phyloP scores from a whole-genome alignment of 2,888 invertebrate species.

The Caenorhabditis sp. region DNA sequence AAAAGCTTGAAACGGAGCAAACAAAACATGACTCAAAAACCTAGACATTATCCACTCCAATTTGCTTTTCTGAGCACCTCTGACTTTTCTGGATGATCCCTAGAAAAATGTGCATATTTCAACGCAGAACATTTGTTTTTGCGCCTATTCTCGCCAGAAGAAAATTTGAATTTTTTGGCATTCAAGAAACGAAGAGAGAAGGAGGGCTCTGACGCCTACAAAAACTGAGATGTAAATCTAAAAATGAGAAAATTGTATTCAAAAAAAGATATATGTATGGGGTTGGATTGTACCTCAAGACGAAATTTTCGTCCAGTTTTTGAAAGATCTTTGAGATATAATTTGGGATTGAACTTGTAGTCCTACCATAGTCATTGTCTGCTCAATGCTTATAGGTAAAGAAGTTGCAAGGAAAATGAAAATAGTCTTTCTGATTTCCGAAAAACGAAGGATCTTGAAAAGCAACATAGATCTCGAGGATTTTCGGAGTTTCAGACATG shows the following conservation, averaged over 20 bases:
- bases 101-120: conserved; percentile 9
- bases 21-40: conserved; percentile 2
- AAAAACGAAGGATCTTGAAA: neutral
- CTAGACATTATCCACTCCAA: conserved; percentile 2
- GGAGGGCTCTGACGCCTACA: neutral
- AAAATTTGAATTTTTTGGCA: conserved; percentile 15
- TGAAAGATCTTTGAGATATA: too few species aligned
- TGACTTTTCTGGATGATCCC: conserved; percentile 18
- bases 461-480: conserved; percentile 18
- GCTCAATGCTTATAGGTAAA: too few species aligned
- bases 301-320: too few species aligned
- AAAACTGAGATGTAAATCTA: neutral
- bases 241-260: neutral
- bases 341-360: too few species aligned
- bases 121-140: conserved; percentile 24
- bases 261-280: too few species aligned
- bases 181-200: neutral
- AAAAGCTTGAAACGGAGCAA: too few species aligned
- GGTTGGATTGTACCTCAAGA: too few species aligned
- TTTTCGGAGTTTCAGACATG: conserved; percentile 40
- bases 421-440: neutral
- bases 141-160: neutral
- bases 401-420: neutral
- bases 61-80: conserved; percentile 2
- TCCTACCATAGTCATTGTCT: too few species aligned